Evolutionary conservation across 2,888 invertebrate genomes (phyloP).

Genomic region (Drosophila parthenogenetica): DNA sequence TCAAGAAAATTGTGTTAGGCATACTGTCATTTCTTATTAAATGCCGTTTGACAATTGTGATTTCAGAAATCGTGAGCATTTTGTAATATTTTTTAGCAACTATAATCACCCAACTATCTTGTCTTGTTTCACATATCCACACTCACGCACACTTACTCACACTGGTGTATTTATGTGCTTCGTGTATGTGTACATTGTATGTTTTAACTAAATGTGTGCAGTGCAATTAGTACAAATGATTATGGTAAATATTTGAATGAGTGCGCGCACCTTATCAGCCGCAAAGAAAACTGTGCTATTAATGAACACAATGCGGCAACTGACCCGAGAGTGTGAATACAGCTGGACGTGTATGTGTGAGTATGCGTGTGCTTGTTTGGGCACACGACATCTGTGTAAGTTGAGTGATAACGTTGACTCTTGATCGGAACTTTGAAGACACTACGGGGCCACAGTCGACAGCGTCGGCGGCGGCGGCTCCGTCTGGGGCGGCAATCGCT

Average conservation of each 20-base stretch:
- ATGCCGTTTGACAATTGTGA: no score
- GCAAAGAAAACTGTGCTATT: slow-evolving; percentile 30
- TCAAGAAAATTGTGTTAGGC: no score
- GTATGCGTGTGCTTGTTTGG: slow-evolving; percentile 6
- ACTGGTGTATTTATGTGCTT: slow-evolving; percentile 6
- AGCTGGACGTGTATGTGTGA: not conserved
- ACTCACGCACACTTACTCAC: slow-evolving; percentile 17
- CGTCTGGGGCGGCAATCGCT: slow-evolving; percentile 8
- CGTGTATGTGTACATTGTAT: not conserved
- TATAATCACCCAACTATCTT: slow-evolving; percentile 53
- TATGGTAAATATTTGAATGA: slow-evolving; percentile 65
- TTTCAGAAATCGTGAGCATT: slow-evolving; percentile 30
- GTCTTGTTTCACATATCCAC: slow-evolving; percentile 48
- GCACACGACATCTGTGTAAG: slow-evolving; percentile 37
- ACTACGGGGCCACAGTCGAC: slow-evolving; percentile 34
- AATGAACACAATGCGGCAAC: slow-evolving; percentile 22
- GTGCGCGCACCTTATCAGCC: slow-evolving; percentile 68
- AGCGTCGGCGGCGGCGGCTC: slow-evolving; percentile 10
- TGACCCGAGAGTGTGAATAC: slow-evolving; percentile 23
- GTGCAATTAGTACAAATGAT: slow-evolving; percentile 68
- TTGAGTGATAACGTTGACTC: slow-evolving; percentile 39
- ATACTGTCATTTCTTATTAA: no score
- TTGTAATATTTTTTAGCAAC: slow-evolving; percentile 55
- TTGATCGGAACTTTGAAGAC: slow-evolving; percentile 53
- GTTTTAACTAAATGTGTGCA: slow-evolving; percentile 59